Evolutionary conservation across 1,140 invertebrate genomes (phyloP).

Genomic region (Teleogryllus occipitalis): DNA sequence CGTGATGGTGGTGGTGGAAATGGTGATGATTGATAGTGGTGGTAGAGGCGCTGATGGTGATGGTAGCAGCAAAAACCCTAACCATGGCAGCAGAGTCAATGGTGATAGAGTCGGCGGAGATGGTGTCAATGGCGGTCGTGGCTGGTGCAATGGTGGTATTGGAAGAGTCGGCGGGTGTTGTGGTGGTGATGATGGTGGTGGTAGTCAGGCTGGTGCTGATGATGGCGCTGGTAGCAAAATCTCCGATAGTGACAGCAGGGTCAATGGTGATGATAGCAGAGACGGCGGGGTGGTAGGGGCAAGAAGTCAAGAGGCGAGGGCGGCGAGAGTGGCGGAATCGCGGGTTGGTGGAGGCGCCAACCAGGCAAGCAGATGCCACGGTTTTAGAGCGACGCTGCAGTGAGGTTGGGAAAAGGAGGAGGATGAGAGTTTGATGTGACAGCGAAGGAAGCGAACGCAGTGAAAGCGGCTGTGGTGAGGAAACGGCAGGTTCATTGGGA

Average conservation of each 20-base stretch:
- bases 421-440: no score
- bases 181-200: not conserved
- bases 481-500: no score
- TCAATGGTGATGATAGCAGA: not conserved
- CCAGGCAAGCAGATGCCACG: no score
- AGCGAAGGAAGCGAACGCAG: no score
- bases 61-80: not conserved
- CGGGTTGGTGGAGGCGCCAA: no score
- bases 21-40: not conserved
- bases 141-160: not conserved
- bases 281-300: no score
- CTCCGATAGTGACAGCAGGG: not conserved
- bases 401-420: no score
- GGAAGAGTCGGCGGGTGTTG: not conserved
- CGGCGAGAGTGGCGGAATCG: no score
- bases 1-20: not conserved
- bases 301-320: no score
- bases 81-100: not conserved
- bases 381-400: no score
- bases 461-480: no score
- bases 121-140: not conserved
- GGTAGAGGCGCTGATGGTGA: not conserved
- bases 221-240: not conserved
- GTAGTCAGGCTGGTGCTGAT: not conserved
- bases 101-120: no score